phyloP scores from a whole-genome alignment of 2,888 invertebrate genomes.

The Crepidodera aurea region DNA sequence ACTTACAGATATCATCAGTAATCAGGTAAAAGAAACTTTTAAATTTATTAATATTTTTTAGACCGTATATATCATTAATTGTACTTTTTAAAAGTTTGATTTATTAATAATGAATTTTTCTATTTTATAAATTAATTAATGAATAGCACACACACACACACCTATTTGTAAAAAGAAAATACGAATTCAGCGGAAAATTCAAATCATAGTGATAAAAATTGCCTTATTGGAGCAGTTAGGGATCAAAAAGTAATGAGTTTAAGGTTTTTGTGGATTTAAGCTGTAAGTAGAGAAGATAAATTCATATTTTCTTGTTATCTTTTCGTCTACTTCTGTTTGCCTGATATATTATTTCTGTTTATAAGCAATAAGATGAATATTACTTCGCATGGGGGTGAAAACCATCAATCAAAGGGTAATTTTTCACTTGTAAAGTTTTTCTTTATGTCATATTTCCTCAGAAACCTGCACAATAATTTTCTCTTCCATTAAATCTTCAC shows the following conservation, averaged over 20 bases:
- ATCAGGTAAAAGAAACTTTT: no score
- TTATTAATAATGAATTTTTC: no score
- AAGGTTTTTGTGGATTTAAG: conserved; percentile 13
- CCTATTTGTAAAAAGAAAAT: no score
- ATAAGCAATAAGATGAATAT: conserved; percentile 32
- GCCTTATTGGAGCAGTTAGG: background rate
- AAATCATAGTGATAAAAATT: conserved; percentile 1
- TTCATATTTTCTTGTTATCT: conserved; percentile 25
- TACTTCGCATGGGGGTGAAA: conserved; percentile 21
- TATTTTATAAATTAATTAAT: no score
- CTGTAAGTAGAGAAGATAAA: conserved; percentile 17
- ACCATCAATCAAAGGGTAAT: conserved; percentile 35
- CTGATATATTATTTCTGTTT: conserved; percentile 30
- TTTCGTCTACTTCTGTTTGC: conserved; percentile 24
- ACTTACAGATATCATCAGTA: no score
- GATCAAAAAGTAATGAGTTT: conserved; percentile 8
- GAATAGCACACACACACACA: no score
- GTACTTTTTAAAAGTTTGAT: no score
- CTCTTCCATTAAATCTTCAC: conserved; percentile 29
- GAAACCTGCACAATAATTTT: conserved; percentile 29
- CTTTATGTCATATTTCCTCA: conserved; percentile 21
- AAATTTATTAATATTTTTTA: no score
- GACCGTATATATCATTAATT: no score
- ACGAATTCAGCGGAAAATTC: no score
- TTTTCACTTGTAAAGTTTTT: conserved; percentile 29